Evolutionary conservation across 2,888 invertebrate genomes (phyloP).

Genomic region (Limnephilus marmoratus): DNA sequence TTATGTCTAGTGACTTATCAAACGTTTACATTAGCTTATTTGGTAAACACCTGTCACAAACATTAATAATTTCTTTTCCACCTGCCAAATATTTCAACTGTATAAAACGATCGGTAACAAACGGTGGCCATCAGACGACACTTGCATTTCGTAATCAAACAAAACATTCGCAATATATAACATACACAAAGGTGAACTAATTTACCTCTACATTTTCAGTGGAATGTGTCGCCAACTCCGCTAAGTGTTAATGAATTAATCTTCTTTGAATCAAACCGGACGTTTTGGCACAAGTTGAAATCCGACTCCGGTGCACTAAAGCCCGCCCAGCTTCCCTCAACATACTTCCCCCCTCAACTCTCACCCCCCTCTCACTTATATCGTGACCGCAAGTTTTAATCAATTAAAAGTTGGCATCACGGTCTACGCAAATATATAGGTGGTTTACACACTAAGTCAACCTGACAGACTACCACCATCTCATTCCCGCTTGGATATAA

Average conservation of each 20-base stretch:
- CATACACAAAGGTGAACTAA: too few relatives aligned
- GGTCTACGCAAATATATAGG: conserved; percentile 62
- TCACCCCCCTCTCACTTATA: conserved; percentile 53
- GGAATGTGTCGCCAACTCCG: neutral
- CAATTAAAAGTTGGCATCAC: conserved; percentile 66
- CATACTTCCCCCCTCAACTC: neutral
- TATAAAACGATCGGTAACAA: neutral
- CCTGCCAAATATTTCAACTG: neutral
- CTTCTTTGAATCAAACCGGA: conserved; percentile 11
- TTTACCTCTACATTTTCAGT: neutral
- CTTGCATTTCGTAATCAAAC: neutral
- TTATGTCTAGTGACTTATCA: neutral
- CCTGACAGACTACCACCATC: neutral
- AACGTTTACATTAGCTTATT: neutral
- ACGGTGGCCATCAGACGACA: neutral
- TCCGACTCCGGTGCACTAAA: conserved; percentile 39
- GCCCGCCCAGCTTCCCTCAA: neutral
- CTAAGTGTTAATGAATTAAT: neutral
- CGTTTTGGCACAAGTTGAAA: conserved; percentile 24
- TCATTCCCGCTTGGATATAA: neutral
- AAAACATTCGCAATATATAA: too few relatives aligned
- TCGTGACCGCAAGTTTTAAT: conserved; percentile 65
- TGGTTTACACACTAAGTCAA: conserved; percentile 20
- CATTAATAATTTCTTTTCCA: neutral
- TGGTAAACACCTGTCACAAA: neutral